These are phyloP conservation scores for Aselliscus stoliczkanus DNA, from an alignment of 2,797 vertebrate species.

Conservation along the genomic window DNA sequence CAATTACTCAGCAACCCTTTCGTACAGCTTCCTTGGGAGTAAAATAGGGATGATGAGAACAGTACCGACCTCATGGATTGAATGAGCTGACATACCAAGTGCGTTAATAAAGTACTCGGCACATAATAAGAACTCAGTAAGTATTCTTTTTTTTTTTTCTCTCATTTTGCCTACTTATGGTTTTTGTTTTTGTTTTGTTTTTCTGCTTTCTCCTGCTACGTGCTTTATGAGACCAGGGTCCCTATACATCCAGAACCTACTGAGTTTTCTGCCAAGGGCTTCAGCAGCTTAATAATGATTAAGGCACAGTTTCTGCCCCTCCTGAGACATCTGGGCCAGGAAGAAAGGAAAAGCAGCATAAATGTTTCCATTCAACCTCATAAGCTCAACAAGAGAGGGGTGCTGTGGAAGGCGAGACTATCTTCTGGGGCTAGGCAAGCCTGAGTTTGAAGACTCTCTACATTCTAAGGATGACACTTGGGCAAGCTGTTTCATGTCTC, in stretches of 20 bases:
- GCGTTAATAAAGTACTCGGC: neutral
- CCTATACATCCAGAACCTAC: neutral
- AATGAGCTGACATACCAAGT: neutral
- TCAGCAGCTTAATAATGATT: neutral
- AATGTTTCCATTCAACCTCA: no score
- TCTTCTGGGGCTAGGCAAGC: no score
- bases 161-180: neutral
- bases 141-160: no score
- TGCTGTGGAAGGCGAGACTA: no score
- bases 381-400: no score
- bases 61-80: fast-evolving
- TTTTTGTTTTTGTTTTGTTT: no score
- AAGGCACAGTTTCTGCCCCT: neutral
- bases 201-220: neutral
- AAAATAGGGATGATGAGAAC: neutral
- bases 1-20: neutral
- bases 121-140: neutral
- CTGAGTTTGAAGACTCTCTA: no score
- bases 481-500: neutral
- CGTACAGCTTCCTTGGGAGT: neutral
- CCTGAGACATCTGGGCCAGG: no score
- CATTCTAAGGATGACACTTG: neutral
- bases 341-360: no score
- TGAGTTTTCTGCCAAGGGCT: neutral
- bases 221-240: fast-evolving